Percentiles rank a stretch among this genome's conserved stretches.
Evolutionary conservation across 2,113 vertebrate species (phyloP).

Genomic region (Falcunculus frontatus): DNA sequence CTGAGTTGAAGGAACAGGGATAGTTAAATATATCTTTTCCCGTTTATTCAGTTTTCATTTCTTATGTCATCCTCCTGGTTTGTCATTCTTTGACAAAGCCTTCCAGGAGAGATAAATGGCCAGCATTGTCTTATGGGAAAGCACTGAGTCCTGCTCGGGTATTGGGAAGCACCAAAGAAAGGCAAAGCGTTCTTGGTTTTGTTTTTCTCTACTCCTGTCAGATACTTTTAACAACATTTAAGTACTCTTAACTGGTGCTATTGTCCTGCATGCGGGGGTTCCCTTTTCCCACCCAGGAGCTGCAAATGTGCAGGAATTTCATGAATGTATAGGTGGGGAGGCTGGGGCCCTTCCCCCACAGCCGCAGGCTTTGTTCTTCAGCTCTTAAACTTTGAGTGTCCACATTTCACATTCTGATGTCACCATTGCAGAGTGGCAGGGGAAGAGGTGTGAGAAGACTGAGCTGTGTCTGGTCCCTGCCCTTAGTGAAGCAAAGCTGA

Average conservation of each 20-base stretch:
- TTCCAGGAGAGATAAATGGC: neutral
- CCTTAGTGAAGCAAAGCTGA: neutral
- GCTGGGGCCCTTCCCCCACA: neutral
- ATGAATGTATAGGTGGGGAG: neutral
- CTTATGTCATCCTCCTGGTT: neutral
- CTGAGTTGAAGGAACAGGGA: neutral
- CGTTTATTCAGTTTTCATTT: neutral
- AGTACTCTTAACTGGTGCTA: neutral
- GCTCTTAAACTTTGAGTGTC: neutral
- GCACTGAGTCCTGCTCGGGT: accelerated
- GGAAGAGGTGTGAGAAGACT: neutral
- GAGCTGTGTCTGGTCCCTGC: neutral
- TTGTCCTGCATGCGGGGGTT: neutral
- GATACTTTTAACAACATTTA: neutral
- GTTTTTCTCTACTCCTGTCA: neutral
- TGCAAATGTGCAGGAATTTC: slow-evolving; percentile 2
- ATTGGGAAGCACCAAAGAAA: neutral
- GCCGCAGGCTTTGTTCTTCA: neutral
- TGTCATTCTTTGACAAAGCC: neutral
- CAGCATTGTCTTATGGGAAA: neutral
- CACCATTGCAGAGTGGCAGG: neutral
- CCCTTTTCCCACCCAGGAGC: neutral
- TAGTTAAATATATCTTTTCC: neutral
- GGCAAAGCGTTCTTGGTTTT: neutral
- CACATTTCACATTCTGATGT: neutral